Base-by-base conservation (phyloP, 2,888 invertebrate species). In the Ditylenchus weischeri region DNA sequence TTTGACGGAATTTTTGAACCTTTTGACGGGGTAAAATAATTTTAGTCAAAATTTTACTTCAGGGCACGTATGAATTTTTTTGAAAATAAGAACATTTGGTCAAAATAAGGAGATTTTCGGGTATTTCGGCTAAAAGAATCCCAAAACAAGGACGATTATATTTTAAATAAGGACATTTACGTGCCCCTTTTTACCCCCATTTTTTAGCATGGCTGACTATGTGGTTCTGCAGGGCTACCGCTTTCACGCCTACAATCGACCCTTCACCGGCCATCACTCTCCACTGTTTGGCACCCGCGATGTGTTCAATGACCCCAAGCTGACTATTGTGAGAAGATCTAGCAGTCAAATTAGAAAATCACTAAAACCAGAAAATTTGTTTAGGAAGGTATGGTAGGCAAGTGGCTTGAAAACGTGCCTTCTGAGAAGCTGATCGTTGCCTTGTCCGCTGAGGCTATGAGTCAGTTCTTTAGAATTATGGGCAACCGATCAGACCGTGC, bases 231-330 rank as follows among this genome's bases (percentile, higher is more conserved):
- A 72, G 48, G 75, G 68, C n/a, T 69, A 77, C 54, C 68, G 71
- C 8, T 74, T 75, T 57, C 74, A 76, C 49, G 21, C 48, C 0
- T 51, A 57, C 8, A 50, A 50, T 15, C 50, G 57, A 19, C 23
- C 49, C 18, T 62, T 72, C 35, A 74, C 74, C 15, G 74, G 74
- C 1, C 77, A 74, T 49, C 76, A 75, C 61, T 74, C 76, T 23
- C 66, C 72, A 19, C 51, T 73, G 48, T 74, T 72, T 62, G 47
- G 43, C 54, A 63, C 54, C 0, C 60, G 54, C 38, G 43, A 35
- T 6, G 21, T 60, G 15, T 48, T 72, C n/a, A 59, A 51, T 19
- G 63, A 64, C 18, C 65, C 60, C n/a, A 19, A 43, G 6, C 68
- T 54, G 51, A 72, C 70, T 8, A 51, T 70, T 47, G 68, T 69